Evolutionary conservation across 2,888 invertebrate genomes (phyloP), one percentile per base, ranked within the genome.

Genomic region (Andricus curvator): DNA sequence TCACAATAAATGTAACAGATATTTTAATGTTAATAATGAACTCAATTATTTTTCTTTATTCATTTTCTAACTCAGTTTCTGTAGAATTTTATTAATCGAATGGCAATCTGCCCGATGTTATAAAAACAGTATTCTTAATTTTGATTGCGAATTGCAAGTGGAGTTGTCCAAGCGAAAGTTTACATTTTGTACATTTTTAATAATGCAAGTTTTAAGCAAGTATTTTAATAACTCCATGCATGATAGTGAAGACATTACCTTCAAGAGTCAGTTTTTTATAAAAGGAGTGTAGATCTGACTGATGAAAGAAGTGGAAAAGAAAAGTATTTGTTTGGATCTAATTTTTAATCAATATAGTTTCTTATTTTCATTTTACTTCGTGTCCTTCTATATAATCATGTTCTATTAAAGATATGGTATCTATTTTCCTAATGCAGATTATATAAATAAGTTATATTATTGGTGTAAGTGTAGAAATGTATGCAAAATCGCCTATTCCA

Each of bases 381-480:
- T 29, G 68, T 25, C 48, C 22, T 68, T 68, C 13, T 48, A 48
- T 68, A 25, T 68, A 48, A 15, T 68, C 9, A 68, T 25, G 17
- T 68, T 22, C 22, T 67, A 33, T 67, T 68, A 11, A 68, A 41
- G 25, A 25, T 44, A 44, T 44, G 22, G 74, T 37, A 60, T 56
- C n/a, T 74, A 74, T 56, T 74, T 74, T 74, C n/a, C 33, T 74
- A 74, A 74, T 37, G 74, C 37, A 56, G 13, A 37, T n/a, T 74
- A 33, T 74, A 74, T 33, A 60, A 74, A 37, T 74, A 56, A 74
- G n/a, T n/a, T 74, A 56, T 33, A 60, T 56, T 56, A 29, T 29
- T 48, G 17, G 25, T 33, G 56, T 74, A 74, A 56, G 33, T 74
- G 33, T 56, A 74, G 56, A 37, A 74, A 56, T 74, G 37, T 74